Evolutionary conservation across 1,140 invertebrate genomes (phyloP).

Genomic region (Bombus picipes): DNA sequence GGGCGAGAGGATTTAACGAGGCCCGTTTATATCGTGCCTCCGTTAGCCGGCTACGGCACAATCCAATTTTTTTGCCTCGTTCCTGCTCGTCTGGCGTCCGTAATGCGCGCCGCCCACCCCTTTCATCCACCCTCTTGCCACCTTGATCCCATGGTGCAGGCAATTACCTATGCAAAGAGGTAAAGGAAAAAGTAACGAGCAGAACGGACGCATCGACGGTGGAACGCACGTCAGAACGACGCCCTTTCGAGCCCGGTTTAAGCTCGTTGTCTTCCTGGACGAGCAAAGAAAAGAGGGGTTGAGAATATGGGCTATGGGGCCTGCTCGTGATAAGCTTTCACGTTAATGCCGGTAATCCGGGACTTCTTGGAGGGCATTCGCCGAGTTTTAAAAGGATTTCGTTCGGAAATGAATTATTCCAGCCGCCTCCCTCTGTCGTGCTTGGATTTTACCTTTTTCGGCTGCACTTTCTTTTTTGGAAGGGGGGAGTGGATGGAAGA

Average conservation of each 20-base stretch:
- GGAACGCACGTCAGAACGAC: constrained; percentile 35
- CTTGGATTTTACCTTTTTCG: background rate
- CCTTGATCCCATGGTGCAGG: constrained; percentile 57
- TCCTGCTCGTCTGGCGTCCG: constrained; percentile 18
- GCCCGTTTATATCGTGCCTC: constrained; percentile 61
- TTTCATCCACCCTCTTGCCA: constrained; percentile 58
- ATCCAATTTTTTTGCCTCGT: constrained; percentile 65
- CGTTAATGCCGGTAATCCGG: constrained; percentile 45
- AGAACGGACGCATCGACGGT: constrained; percentile 58
- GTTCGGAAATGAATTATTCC: constrained; percentile 51
- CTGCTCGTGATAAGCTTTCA: constrained; percentile 39
- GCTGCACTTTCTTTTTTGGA: background rate
- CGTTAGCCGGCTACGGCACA: constrained; percentile 50
- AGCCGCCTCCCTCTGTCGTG: background rate
- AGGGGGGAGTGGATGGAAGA: background rate
- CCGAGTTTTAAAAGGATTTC: constrained; percentile 51
- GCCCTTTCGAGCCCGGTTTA: constrained; percentile 34
- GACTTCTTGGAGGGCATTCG: constrained; percentile 40
- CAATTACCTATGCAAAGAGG: constrained; percentile 73
- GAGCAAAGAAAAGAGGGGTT: background rate
- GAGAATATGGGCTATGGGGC: constrained; percentile 13
- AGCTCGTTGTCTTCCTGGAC: constrained; percentile 47
- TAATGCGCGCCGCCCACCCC: constrained; percentile 63
- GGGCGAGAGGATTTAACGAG: constrained; percentile 68
- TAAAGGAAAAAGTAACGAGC: constrained; percentile 69